Evolutionary conservation across 2,797 vertebrate species (phyloP).

Genomic region (Helicolenus hilgendorfi): DNA sequence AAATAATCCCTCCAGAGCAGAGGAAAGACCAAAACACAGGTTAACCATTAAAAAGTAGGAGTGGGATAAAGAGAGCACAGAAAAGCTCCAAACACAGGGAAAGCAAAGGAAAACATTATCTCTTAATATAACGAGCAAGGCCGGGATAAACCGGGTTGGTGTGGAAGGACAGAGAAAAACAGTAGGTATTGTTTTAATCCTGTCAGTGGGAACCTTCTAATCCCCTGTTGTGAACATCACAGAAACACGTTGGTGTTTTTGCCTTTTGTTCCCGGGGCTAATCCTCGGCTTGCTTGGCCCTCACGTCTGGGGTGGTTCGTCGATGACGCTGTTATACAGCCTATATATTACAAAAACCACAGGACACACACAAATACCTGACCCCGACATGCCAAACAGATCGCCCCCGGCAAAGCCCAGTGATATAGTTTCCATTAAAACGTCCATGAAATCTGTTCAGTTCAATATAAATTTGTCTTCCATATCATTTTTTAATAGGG

Average conservation of each 20-base stretch:
- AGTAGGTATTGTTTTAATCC: constrained; percentile 87
- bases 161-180: constrained; percentile 65
- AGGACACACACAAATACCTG: constrained; percentile 23
- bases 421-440: background rate
- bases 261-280: constrained; percentile 72
- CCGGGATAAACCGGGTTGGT: constrained; percentile 59
- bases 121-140: constrained; percentile 71
- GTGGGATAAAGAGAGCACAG: constrained; percentile 55
- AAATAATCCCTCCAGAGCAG: constrained; percentile 66
- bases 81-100: constrained; percentile 54
- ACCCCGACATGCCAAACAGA: constrained; percentile 1
- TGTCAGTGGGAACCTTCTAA: constrained; percentile 83
- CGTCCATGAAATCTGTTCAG: background rate
- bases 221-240: constrained; percentile 84
- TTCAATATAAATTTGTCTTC: background rate
- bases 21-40: constrained; percentile 61
- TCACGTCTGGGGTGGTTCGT: constrained; percentile 49
- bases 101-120: constrained; percentile 63
- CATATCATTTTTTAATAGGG: background rate
- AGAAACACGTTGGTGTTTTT: constrained; percentile 79
- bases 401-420: background rate
- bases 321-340: constrained; percentile 23
- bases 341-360: constrained; percentile 34
- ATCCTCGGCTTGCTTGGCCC: constrained; percentile 68
- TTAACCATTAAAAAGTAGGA: constrained; percentile 69